Base-by-base conservation (phyloP, 2,888 invertebrate species). In the Andricus quercusramuli region DNA sequence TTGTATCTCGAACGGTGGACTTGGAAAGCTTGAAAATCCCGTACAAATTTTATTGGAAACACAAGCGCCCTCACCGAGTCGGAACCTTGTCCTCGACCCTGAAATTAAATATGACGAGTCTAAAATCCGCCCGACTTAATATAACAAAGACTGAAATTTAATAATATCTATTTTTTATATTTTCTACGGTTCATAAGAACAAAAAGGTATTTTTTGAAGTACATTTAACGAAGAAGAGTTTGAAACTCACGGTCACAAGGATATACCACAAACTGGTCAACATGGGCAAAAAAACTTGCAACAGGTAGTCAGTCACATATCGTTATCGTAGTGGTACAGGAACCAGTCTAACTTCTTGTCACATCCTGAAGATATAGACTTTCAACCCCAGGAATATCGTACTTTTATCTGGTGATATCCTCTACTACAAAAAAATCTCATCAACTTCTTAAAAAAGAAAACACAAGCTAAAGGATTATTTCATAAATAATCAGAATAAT, bases 311-410 rank as follows among this genome's bases (percentile, higher is more conserved):
- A 25, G 51, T n/a, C 25, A 74, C 74, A 74, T 56, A 56, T 70
- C 29, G 44, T 20, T 56, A 56, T 51, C 47, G 44, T 25, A 15
- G 74, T n/a, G 51, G 56, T 56, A 74, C 32, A 56, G 20, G 74
- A 74, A 56, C 74, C 74, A 74, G 74, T 74, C 74, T 74, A 74
- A 74, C 74, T 74, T 74, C 51, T 74, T 74, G 56, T 56, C 56
- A 74, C 9, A 56, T 13, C 74, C 32, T 56, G 56, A 74, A 74
- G 32, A 74, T 56, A 74, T 56, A 74, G 74, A 74, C 13, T 74
- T 74, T 51, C 37, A 74, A 74, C 74, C 70, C 47, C 70, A 47
- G 51, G 51, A 20, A 51, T 70, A 44, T 70, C 9, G 22, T 59
- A 59, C 20, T 59, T n/a, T 59, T 59, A 59, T 59, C 9, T 59